Conservation (phyloP, 2,888 invertebrate genomes). For the Athalia cordata region DNA sequence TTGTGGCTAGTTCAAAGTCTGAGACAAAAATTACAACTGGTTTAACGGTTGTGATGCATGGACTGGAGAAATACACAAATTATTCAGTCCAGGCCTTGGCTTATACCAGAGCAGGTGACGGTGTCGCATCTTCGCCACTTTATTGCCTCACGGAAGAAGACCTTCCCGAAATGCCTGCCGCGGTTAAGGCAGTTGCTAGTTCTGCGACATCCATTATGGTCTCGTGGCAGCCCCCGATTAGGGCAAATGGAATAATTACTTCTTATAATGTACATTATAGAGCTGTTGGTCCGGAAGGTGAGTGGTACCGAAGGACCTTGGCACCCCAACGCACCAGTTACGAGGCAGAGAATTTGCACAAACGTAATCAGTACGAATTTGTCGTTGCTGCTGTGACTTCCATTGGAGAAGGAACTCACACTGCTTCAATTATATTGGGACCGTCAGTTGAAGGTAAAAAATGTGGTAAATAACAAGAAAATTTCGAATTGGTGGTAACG, state of each 20-base stretch:
- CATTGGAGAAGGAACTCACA: slow-evolving; percentile 71
- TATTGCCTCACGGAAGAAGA: slow-evolving; percentile 94
- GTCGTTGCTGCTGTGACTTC: slow-evolving; percentile 72
- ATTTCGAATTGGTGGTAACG: no score
- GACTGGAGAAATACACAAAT: slow-evolving; percentile 90
- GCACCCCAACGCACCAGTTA: slow-evolving; percentile 70
- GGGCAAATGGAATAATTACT: slow-evolving; percentile 83
- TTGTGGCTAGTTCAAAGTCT: slow-evolving; percentile 67
- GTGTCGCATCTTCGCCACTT: slow-evolving; percentile 87
- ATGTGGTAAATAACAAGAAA: no score
- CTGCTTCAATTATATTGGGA: slow-evolving; percentile 72
- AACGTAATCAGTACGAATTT: slow-evolving; percentile 73
- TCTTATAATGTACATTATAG: slow-evolving; percentile 70
- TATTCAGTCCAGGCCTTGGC: slow-evolving; percentile 94
- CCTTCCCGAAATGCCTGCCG: slow-evolving; percentile 92
- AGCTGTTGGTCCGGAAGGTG: slow-evolving; percentile 66
- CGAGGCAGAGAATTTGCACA: slow-evolving; percentile 69
- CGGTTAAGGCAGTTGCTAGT: slow-evolving; percentile 92
- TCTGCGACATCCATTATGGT: slow-evolving; percentile 90
- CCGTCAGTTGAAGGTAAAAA: slow-evolving; percentile 72
- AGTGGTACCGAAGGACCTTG: slow-evolving; percentile 65
- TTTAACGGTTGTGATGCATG: slow-evolving; percentile 82
- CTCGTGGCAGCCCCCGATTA: slow-evolving; percentile 91
- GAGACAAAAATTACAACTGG: slow-evolving; percentile 82
- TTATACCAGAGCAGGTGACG: slow-evolving; percentile 92